These are phyloP conservation scores for Pedetes capensis DNA, from an alignment of 2,113 vertebrate species.

Conservation along the genomic window DNA sequence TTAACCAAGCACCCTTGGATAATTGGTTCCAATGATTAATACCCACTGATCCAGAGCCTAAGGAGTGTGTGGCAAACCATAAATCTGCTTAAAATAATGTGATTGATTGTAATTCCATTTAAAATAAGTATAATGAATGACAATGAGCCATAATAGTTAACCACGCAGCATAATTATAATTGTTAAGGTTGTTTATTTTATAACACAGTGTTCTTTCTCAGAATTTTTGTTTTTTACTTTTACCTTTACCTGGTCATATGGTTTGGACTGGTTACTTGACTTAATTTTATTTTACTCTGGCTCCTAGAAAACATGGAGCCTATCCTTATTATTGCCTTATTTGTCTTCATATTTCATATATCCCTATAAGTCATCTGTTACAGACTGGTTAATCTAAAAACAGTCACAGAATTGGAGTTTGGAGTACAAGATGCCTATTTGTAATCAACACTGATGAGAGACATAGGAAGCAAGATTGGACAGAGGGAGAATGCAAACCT, in stretches of 20 bases:
- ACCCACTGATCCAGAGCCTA: neutral
- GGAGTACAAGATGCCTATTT: neutral
- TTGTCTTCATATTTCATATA: neutral
- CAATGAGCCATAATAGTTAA: neutral
- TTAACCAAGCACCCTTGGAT: neutral
- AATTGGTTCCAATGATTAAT: conserved; percentile 7
- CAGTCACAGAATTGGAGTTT: neutral
- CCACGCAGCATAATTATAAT: neutral
- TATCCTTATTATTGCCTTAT: neutral
- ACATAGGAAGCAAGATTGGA: neutral
- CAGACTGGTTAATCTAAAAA: conserved; percentile 12
- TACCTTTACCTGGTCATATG: neutral
- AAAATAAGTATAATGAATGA: conserved; percentile 32
- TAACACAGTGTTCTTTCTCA: conserved; percentile 24
- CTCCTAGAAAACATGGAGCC: neutral
- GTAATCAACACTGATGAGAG: neutral
- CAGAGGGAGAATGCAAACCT: neutral
- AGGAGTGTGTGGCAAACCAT: neutral
- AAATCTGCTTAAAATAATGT: conserved; percentile 27
- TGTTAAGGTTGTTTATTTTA: conserved; percentile 9
- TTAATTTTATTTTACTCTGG: neutral
- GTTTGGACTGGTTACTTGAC: neutral
- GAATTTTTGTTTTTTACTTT: neutral
- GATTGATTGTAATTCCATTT: conserved; percentile 19
- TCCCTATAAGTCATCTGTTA: neutral